Evolutionary conservation across 2,797 vertebrate genomes (phyloP), one percentile per base, ranked within the genome.

Genomic region (Onychomys torridus): DNA sequence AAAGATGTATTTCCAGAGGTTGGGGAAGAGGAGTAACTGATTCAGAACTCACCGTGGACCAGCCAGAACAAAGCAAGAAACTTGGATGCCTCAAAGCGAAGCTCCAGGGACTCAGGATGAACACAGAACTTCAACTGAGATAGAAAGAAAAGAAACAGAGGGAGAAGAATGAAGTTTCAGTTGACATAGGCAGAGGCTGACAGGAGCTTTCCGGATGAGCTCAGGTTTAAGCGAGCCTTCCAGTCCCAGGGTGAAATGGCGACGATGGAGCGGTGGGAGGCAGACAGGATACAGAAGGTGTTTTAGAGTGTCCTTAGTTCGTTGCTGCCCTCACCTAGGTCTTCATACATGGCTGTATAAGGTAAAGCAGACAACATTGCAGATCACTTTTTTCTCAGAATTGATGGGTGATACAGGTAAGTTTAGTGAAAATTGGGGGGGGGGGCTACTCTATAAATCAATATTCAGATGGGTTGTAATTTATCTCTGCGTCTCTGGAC

Each of bases 401-500:
- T 78, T 81, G 76, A 76, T 49, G 69, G 25, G n/a, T 65, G 69
- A 52, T 82, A 37, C 8, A 55, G 2, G 0, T 46, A 65, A 86
- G 2, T 75, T 59, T 83, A 49, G 57, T 82, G 2, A 83, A 88
- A 81, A 81, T 17, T 46, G 46, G 46, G 10, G 5, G 2, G 55
- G n/a, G 4, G n/a, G 0, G 2, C 49, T 92, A 25, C 57, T 63
- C n/a, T 91, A 77, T 76, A 55, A 71, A 34, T 37, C 37, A n/a
- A 46, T 34, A 78, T 90, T 91, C 23, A 9, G 65, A n/a, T 81
- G 4, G 11, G 81, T 90, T 94, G 16, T 27, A 37, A 81, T 96
- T 93, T 43, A 7, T 37, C 34, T 93, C 71, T 79, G 17, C 29
- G 6, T 95, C 12, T 96, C 76, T 69, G 52, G 65, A 73, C 57